These are phyloP conservation scores for Myiopsitta monachus DNA, from an alignment of 2,113 vertebrate genomes.

Conservation along the genomic window DNA sequence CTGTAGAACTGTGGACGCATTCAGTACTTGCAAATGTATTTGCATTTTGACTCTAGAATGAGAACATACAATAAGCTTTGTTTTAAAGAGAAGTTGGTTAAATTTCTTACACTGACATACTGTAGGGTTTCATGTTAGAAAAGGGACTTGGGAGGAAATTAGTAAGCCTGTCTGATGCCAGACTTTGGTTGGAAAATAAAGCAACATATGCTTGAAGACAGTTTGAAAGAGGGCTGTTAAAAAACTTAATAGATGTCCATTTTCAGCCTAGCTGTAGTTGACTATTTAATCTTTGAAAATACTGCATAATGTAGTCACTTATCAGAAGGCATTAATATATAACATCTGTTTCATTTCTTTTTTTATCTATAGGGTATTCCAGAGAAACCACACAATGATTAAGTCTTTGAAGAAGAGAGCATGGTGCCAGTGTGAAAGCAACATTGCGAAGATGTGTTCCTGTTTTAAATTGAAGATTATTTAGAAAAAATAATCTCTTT, in stretches of 20 bases:
- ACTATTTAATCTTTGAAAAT: neutral
- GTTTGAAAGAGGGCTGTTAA: neutral
- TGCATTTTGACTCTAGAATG: neutral
- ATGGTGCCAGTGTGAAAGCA: conserved; percentile 20
- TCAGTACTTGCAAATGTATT: neutral
- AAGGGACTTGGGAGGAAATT: neutral
- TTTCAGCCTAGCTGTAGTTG: neutral
- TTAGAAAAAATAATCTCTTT: conserved; percentile 55
- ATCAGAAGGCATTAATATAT: neutral
- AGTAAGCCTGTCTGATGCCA: neutral
- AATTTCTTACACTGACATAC: neutral
- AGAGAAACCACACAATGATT: conserved; percentile 91
- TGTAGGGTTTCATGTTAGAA: neutral
- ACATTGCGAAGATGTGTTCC: neutral
- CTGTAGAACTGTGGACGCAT: neutral
- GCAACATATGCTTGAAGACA: neutral
- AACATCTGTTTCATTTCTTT: neutral
- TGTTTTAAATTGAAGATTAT: conserved; percentile 51
- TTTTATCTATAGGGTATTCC: conserved; percentile 78
- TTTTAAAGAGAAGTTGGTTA: neutral
- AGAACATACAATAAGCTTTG: neutral
- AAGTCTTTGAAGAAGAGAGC: conserved; percentile 9
- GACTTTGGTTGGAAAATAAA: neutral
- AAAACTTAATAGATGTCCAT: neutral
- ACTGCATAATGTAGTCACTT: neutral